Base-by-base conservation (phyloP, 2,797 vertebrate genomes). In the Chaetodon trifasciatus region DNA sequence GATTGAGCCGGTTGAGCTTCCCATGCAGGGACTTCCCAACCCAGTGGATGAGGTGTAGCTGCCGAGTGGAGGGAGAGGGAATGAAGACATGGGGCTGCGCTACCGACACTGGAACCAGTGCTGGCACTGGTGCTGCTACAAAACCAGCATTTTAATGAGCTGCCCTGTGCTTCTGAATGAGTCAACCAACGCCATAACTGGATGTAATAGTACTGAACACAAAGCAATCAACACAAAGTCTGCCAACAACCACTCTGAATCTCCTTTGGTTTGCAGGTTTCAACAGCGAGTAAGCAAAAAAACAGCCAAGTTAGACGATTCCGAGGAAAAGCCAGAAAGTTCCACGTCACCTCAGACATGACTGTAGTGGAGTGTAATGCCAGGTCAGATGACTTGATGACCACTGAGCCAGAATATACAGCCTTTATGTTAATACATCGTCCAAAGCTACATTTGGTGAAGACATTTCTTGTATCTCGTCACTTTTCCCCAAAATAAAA, bases 21-120 rank as follows among this genome's bases (percentile, higher is more conserved):
- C 82, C 82, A 56, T 83, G 82, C 78, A 85, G 90, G 93, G 92
- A 93, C 93, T 95, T 94, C 90, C 91, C 93, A 78, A 56, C 46
- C 66, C 46, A 15, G 81, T 81, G 86, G 72, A 77, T 86, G 87
- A 87, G 89, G 90, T 86, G 91, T 82, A 89, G 67, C 60, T 65
- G 56, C 65, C 81, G 73, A 83, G 75, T 42, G 49, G 47, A 70
- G 39, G 4, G 46, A 58, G 60, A 76, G 50, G 55, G 82, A 58
- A 35, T 68, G 68, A 81, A 64, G 74, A 70, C 75, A 23, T 52
- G 35, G 64, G 58, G 42, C 62, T 72, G 56, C 46, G 68, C 17
- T 69, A 10, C 37, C 35, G 39, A 55, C 42, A 42, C 50, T 70
- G 70, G 39, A 77, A 64, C 56, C 24, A 60, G 40, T 0, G 21